Percentiles rank a stretch among this genome's conserved stretches.
phyloP scores from a whole-genome alignment of 37 sponge, comb jelly and placozoan species.

The Hormiphora californensis region DNA sequence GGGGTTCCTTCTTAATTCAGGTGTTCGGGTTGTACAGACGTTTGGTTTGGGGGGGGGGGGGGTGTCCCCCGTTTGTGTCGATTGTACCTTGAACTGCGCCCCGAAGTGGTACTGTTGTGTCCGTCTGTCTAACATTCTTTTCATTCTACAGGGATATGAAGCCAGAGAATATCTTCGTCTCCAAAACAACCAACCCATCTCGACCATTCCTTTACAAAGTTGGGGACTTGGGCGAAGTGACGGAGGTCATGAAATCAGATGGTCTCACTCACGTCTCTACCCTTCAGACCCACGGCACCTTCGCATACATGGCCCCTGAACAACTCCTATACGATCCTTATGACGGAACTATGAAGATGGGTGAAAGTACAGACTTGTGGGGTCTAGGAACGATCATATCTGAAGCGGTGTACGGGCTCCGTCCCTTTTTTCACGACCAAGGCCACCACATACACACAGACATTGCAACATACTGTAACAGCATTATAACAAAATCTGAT shows the following conservation, averaged over 20 bases:
- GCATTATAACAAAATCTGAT: constrained; percentile 26
- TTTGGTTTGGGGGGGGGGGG: no score
- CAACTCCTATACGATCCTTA: constrained; percentile 27
- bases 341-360: constrained; percentile 54
- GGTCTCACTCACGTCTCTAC: constrained; percentile 35
- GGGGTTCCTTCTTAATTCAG: no score
- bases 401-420: constrained; percentile 31
- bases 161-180: constrained; percentile 17
- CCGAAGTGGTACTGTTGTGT: no score
- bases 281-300: constrained; percentile 32
- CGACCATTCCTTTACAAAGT: constrained; percentile 30
- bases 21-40: no score
- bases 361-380: constrained; percentile 52
- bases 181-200: neutral
- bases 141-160: constrained; percentile 48
- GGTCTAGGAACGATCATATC: constrained; percentile 35
- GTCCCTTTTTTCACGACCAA: constrained; percentile 43
- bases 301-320: constrained; percentile 52
- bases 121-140: no score
- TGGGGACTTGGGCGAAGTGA: constrained; percentile 34
- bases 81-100: no score
- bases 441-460: constrained; percentile 49
- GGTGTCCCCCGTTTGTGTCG: no score
- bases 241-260: constrained; percentile 56
- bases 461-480: constrained; percentile 10